Evolutionary conservation across 2,797 vertebrate genomes (phyloP).

Genomic region (Phalanger gymnotis): DNA sequence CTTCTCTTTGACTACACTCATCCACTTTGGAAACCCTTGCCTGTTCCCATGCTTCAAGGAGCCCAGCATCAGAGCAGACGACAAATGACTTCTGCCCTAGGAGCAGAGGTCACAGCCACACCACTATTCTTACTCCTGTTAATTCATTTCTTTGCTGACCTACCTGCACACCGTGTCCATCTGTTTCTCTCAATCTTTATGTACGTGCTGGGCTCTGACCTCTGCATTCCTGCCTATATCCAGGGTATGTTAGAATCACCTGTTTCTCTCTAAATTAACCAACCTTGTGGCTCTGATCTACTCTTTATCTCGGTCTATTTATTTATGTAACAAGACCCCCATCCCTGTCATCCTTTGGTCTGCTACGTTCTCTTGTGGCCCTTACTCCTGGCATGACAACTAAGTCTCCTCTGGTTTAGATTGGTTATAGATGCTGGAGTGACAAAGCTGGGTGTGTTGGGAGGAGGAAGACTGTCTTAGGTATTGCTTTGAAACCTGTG

Average conservation of each 20-base stretch:
- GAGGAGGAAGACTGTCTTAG: neutral
- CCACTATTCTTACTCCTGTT: too few species aligned
- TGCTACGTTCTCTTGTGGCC: neutral
- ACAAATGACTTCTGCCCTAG: neutral
- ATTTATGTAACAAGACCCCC: neutral
- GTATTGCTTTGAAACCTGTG: neutral
- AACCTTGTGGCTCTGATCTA: neutral
- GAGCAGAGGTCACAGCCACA: too few species aligned
- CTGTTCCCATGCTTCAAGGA: neutral
- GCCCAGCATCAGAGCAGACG: neutral
- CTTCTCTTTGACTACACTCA: neutral
- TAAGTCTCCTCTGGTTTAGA: neutral
- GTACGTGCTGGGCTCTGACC: too few species aligned
- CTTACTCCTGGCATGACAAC: neutral
- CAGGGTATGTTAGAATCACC: neutral
- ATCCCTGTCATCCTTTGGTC: neutral
- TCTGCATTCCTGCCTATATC: neutral
- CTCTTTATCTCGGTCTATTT: neutral
- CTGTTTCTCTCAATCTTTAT: neutral
- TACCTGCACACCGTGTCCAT: neutral
- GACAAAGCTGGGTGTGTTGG: neutral
- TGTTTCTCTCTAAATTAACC: neutral
- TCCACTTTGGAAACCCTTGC: too few species aligned
- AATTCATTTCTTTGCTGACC: neutral
- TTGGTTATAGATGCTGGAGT: neutral